Conservation (phyloP, 2,888 invertebrate species). For the Megaustenia siamemsis region DNA sequence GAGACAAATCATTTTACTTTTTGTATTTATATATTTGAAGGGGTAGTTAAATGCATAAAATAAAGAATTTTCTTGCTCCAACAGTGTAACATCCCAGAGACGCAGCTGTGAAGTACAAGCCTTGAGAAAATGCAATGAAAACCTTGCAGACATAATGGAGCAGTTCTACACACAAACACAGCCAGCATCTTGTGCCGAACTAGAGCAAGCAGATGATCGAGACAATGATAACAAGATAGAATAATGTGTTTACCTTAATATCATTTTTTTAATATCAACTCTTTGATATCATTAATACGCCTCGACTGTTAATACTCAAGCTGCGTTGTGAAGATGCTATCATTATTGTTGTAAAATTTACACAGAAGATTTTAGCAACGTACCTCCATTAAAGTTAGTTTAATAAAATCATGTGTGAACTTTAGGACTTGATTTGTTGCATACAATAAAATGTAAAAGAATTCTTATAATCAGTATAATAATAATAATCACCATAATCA, state of each 20-base stretch:
- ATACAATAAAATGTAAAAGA: no score
- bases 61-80: not conserved
- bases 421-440: no score
- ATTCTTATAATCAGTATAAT: no score
- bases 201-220: not conserved
- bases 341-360: no score
- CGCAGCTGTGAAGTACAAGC: constrained; percentile 37
- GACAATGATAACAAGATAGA: constrained; percentile 18
- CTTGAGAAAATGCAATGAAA: constrained; percentile 24
- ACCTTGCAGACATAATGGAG: constrained; percentile 44
- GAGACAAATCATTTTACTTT: no score
- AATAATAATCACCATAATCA: no score
- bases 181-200: constrained; percentile 12
- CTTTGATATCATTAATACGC: not conserved
- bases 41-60: no score
- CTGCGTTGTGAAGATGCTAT: not conserved
- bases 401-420: no score
- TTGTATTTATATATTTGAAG: no score
- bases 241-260: not conserved
- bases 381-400: no score
- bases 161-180: constrained; percentile 50
- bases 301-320: not conserved
- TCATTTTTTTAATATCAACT: not conserved
- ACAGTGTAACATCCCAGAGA: constrained; percentile 45
- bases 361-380: no score